Conservation (phyloP, 1,140 invertebrate genomes). For the Meloidogyne chitwoodi region DNA sequence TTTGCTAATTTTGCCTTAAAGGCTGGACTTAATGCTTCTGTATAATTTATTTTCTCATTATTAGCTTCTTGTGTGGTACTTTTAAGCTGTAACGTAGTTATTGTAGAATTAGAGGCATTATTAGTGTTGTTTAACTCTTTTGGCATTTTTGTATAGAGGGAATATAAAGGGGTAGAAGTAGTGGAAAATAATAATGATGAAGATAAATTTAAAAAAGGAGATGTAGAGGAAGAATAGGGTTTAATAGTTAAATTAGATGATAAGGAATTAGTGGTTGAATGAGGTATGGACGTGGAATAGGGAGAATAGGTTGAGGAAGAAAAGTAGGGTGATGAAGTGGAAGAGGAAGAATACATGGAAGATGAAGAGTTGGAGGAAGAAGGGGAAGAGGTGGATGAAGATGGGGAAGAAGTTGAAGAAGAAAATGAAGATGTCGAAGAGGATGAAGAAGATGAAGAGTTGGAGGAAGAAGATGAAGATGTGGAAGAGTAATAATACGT, state of each 20-base stretch:
- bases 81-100: not conserved
- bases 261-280: no score
- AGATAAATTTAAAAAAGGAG: no score
- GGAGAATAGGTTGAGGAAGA: no score
- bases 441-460: no score
- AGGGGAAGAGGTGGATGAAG: not conserved
- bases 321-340: no score
- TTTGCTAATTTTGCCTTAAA: slow-evolving; percentile 15
- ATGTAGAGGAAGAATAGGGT: not conserved
- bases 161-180: not conserved
- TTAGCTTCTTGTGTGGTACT: not conserved
- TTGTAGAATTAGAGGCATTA: not conserved
- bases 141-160: not conserved
- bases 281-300: no score
- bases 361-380: not conserved
- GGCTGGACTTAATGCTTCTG: not conserved
- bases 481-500: no score
- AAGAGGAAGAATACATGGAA: not conserved
- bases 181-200: not conserved
- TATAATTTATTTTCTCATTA: not conserved
- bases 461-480: no score
- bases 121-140: not conserved
- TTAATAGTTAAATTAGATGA: not conserved
- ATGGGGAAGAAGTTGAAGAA: not conserved
- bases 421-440: no score